Percentiles rank a stretch among this genome's conserved stretches.
These are phyloP conservation scores for Polymixis flavicincta DNA, from an alignment of 2,888 invertebrate genomes.

Conservation along the genomic window DNA sequence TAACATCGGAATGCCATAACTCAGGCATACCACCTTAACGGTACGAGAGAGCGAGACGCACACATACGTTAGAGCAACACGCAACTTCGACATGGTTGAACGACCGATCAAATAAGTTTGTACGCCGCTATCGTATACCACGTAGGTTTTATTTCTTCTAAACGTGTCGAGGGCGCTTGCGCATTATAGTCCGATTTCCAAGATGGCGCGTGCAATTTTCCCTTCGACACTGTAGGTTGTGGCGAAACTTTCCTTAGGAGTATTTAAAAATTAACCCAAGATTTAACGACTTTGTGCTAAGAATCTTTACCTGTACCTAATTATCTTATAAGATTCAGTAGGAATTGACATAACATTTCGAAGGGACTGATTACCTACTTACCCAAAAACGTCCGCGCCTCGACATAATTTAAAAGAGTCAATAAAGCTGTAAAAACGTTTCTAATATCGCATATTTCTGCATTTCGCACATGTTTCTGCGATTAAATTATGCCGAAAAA, in stretches of 20 bases:
- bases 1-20: constrained; percentile 89
- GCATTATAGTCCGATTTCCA: constrained; percentile 78
- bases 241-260: constrained; percentile 68
- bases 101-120: constrained; percentile 91
- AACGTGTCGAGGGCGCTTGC: constrained; percentile 83
- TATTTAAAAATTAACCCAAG: constrained; percentile 19
- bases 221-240: constrained; percentile 54
- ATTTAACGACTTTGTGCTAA: neutral
- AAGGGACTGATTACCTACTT: constrained; percentile 19
- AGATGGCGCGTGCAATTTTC: constrained; percentile 80
- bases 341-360: constrained; percentile 31
- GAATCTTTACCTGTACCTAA: neutral
- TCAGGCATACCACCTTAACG: constrained; percentile 89
- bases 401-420: constrained; percentile 10
- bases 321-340: constrained; percentile 9
- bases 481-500: too few species aligned
- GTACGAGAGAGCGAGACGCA: constrained; percentile 83
- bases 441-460: constrained; percentile 16
- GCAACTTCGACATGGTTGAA: constrained; percentile 87
- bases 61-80: constrained; percentile 75
- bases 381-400: constrained; percentile 24
- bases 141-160: constrained; percentile 88
- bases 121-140: constrained; percentile 86
- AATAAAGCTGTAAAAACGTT: constrained; percentile 12
- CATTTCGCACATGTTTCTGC: constrained; percentile 1